Evolutionary conservation across 1,140 invertebrate species (phyloP).

Genomic region (Triops longicaudatus): DNA sequence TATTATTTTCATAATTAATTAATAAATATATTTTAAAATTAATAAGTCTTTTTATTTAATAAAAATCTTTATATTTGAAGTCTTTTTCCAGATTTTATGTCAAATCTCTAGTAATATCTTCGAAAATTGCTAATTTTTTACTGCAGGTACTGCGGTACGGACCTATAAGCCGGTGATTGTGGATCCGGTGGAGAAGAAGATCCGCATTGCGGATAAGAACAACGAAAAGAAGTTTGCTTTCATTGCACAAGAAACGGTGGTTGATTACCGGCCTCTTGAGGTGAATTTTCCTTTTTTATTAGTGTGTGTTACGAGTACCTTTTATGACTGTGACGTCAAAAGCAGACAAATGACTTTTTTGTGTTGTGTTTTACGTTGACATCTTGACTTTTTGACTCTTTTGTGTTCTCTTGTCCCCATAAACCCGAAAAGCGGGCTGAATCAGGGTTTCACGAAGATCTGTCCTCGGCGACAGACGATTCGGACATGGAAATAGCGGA

Average conservation of each 20-base stretch:
- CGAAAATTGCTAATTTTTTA: slow-evolving; percentile 22
- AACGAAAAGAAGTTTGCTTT: slow-evolving; percentile 77
- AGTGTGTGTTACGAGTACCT: too few relatives aligned
- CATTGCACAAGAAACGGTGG: slow-evolving; percentile 66
- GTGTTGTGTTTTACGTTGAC: not conserved
- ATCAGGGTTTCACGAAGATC: slow-evolving; percentile 25
- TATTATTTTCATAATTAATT: too few relatives aligned
- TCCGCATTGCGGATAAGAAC: slow-evolving; percentile 54
- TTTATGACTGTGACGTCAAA: too few relatives aligned
- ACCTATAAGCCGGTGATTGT: slow-evolving; percentile 61
- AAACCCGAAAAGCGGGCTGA: slow-evolving; percentile 23
- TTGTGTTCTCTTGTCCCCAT: not conserved
- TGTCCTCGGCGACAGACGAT: slow-evolving; percentile 27
- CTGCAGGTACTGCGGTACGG: slow-evolving; percentile 54
- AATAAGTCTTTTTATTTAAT: too few relatives aligned
- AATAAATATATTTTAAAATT: too few relatives aligned
- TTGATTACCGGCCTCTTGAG: slow-evolving; percentile 67
- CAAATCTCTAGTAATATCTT: too few relatives aligned
- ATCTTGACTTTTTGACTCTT: not conserved
- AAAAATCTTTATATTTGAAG: slow-evolving; percentile 23
- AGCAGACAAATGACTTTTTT: not conserved
- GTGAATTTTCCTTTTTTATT: slow-evolving; percentile 32
- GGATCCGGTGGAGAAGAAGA: slow-evolving; percentile 44
- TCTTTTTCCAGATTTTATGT: not conserved
- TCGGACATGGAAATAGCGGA: not conserved